Evolutionary conservation across 2,888 invertebrate species (phyloP).

Genomic region (Chouioia cunea): DNA sequence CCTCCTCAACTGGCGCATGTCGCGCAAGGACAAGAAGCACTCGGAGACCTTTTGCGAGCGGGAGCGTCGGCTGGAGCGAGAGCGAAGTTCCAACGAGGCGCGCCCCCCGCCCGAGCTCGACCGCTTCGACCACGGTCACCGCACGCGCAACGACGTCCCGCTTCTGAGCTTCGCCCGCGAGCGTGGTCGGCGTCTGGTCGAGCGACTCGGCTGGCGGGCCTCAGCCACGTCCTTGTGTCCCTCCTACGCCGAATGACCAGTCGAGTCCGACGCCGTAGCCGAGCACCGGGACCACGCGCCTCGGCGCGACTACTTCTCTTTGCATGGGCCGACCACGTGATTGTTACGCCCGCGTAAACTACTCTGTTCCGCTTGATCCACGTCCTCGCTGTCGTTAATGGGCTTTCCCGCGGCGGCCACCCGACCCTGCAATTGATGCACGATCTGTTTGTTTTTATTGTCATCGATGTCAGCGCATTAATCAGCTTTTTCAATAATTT

Average conservation of each 20-base stretch:
- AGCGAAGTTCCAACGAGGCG: neutral
- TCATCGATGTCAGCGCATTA: too few species aligned
- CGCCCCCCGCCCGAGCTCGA: constrained; percentile 9
- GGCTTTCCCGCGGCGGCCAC: constrained; percentile 24
- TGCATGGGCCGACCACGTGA: neutral
- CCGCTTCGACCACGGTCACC: neutral
- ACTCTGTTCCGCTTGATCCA: neutral
- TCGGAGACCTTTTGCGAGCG: constrained; percentile 65
- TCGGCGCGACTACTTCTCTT: too few species aligned
- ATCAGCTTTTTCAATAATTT: too few species aligned
- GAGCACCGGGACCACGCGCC: too few species aligned
- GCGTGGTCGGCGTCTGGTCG: neutral
- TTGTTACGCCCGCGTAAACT: neutral
- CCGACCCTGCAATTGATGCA: constrained; percentile 24
- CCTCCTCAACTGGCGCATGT: constrained; percentile 61
- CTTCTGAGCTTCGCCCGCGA: neutral
- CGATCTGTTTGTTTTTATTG: too few species aligned
- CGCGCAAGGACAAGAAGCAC: constrained; percentile 64
- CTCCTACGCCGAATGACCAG: too few species aligned
- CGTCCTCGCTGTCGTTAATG: neutral
- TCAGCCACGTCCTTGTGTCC: too few species aligned
- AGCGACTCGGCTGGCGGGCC: constrained; percentile 8
- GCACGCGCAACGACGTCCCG: neutral
- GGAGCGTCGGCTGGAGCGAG: constrained; percentile 54
- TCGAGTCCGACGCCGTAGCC: too few species aligned